Percentiles rank a stretch among this genome's conserved stretches.
phyloP scores from a whole-genome alignment of 2,113 vertebrate species.

The Trichomycterus rosablanca region DNA sequence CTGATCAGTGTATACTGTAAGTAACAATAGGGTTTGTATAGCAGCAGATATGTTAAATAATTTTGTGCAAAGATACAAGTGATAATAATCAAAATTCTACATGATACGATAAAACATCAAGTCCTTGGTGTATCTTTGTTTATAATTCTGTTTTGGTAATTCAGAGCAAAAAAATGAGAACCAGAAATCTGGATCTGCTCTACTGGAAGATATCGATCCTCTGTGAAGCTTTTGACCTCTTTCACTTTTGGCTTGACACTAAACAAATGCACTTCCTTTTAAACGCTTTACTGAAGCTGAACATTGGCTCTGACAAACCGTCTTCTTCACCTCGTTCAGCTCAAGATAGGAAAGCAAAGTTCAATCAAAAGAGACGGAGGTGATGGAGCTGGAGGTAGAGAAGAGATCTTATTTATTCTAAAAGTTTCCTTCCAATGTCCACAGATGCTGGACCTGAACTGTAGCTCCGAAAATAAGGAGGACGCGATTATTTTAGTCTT shows the following conservation, averaged over 20 bases:
- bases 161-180: constrained; percentile 26
- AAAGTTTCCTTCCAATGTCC: background rate
- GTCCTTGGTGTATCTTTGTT: too few relatives aligned
- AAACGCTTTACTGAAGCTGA: constrained; percentile 36
- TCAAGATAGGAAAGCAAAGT: background rate
- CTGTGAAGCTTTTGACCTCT: constrained; percentile 38
- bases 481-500: background rate
- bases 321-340: background rate
- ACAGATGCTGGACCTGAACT: background rate
- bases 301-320: constrained; percentile 23
- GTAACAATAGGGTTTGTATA: too few relatives aligned
- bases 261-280: constrained; percentile 48
- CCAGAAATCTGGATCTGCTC: constrained; percentile 26
- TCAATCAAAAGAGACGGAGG: constrained; percentile 1
- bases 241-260: constrained; percentile 44
- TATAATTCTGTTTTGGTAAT: constrained; percentile 25
- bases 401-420: background rate
- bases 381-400: background rate
- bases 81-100: too few relatives aligned
- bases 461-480: too few relatives aligned
- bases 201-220: constrained; percentile 42
- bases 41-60: too few relatives aligned
- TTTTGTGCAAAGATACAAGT: too few relatives aligned
- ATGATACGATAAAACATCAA: too few relatives aligned
- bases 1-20: too few relatives aligned